Conservation (phyloP, 1,140 invertebrate genomes). For the Orius insidiosus region DNA sequence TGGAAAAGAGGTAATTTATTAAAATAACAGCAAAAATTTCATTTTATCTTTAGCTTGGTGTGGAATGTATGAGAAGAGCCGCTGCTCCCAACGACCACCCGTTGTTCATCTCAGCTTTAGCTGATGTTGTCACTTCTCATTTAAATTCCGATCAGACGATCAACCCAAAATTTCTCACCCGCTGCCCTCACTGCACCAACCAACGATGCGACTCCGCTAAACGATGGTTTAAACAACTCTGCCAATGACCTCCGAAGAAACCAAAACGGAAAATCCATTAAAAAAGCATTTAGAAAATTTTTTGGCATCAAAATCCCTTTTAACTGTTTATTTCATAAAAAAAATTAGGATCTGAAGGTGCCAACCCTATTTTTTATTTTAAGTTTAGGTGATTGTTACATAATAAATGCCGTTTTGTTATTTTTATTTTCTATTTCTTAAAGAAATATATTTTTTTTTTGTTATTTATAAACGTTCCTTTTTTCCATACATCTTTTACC, state of each 20-base stretch:
- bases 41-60: slow-evolving; percentile 47
- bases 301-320: no score
- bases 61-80: slow-evolving; percentile 64
- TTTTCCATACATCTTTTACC: no score
- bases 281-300: no score
- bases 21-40: neutral
- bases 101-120: slow-evolving; percentile 74
- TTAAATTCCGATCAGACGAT: slow-evolving; percentile 37
- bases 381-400: no score
- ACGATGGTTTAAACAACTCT: slow-evolving; percentile 45
- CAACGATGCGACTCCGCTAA: slow-evolving; percentile 47
- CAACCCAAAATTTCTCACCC: slow-evolving; percentile 53
- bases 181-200: slow-evolving; percentile 79
- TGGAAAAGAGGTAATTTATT: slow-evolving; percentile 57
- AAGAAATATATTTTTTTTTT: no score
- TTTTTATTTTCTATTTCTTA: no score
- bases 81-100: slow-evolving; percentile 87
- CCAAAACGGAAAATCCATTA: no score
- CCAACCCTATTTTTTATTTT: no score
- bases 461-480: no score
- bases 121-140: slow-evolving; percentile 66
- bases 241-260: slow-evolving; percentile 22
- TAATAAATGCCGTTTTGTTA: no score
- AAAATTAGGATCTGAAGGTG: no score
- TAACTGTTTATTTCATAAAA: no score